A percentile compares a stretch with the other conserved stretches of the same genome.
These are phyloP conservation scores for Karalla daura DNA, from an alignment of 2,797 vertebrate species.

Conservation along the genomic window DNA sequence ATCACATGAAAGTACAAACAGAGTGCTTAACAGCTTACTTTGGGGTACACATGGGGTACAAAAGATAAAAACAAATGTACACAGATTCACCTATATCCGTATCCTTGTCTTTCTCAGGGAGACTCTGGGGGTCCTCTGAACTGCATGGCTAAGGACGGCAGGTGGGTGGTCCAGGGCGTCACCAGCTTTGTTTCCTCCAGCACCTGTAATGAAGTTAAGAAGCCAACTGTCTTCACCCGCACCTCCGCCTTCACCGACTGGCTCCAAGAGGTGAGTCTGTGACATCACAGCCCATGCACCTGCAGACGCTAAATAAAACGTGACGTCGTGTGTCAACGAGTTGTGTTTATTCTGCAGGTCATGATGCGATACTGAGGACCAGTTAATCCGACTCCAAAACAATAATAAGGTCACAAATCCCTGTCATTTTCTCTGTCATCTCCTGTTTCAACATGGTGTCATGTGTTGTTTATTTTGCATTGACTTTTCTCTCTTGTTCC, in stretches of 20 bases:
- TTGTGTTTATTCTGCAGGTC: conserved; percentile 58
- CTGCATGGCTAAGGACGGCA: conserved; percentile 69
- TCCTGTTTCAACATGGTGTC: too few relatives aligned
- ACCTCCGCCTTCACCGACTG: conserved; percentile 75
- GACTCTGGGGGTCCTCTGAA: conserved; percentile 79
- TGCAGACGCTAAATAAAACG: not conserved
- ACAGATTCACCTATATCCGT: too few relatives aligned
- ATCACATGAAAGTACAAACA: too few relatives aligned
- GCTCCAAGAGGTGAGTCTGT: conserved; percentile 67
- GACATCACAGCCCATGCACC: not conserved
- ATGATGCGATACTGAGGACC: conserved; percentile 54
- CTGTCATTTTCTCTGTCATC: not conserved
- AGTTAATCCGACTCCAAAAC: not conserved
- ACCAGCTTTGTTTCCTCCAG: conserved; percentile 78
- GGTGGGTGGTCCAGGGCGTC: conserved; percentile 77
- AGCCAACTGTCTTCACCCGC: conserved; percentile 79
- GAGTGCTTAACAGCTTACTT: too few relatives aligned
- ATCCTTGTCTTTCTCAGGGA: conserved; percentile 55
- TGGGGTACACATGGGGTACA: too few relatives aligned
- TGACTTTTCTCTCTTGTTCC: too few relatives aligned
- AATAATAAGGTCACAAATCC: conserved; percentile 3
- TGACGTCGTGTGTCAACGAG: conserved; percentile 1
- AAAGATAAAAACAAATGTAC: too few relatives aligned
- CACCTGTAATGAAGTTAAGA: conserved; percentile 75
- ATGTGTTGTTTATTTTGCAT: too few relatives aligned